Percentiles rank a stretch among this genome's conserved stretches.
phyloP scores from a whole-genome alignment of 1,140 invertebrate genomes.

The Ceratoteleas bidentatus region DNA sequence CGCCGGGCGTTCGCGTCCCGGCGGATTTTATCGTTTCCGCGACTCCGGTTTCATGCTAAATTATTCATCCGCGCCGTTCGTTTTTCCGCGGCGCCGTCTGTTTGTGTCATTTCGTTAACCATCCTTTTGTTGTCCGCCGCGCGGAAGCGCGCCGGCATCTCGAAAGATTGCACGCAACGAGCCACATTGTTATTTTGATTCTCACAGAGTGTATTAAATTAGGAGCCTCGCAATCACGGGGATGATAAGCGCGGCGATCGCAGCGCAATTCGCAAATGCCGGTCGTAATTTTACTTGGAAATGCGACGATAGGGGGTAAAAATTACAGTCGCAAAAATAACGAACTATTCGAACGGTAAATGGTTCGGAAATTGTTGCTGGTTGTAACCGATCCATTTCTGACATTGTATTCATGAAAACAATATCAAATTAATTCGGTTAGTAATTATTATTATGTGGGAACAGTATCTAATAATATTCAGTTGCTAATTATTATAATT shows the following conservation, averaged over 20 bases:
- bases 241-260: constrained; percentile 46
- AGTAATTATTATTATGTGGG: too few species aligned
- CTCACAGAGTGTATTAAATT: constrained; percentile 48
- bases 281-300: neutral
- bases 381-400: too few species aligned
- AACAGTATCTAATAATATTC: too few species aligned
- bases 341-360: too few species aligned
- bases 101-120: constrained; percentile 53
- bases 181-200: constrained; percentile 56
- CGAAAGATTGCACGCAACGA: constrained; percentile 38
- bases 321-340: too few species aligned
- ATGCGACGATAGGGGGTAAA: too few species aligned
- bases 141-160: constrained; percentile 26
- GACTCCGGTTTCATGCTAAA: constrained; percentile 43
- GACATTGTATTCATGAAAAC: too few species aligned
- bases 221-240: constrained; percentile 40
- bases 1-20: constrained; percentile 7
- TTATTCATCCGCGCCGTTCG: constrained; percentile 37
- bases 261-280: neutral
- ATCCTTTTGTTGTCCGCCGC: constrained; percentile 44
- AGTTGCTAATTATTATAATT: too few species aligned
- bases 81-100: constrained; percentile 16
- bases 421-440: too few species aligned
- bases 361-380: too few species aligned
- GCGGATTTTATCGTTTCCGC: constrained; percentile 13